Percentiles rank a stretch among this genome's conserved stretches.
Evolutionary conservation across 2,888 invertebrate species (phyloP).

Genomic region (Gymnoscelis rufifasciata): DNA sequence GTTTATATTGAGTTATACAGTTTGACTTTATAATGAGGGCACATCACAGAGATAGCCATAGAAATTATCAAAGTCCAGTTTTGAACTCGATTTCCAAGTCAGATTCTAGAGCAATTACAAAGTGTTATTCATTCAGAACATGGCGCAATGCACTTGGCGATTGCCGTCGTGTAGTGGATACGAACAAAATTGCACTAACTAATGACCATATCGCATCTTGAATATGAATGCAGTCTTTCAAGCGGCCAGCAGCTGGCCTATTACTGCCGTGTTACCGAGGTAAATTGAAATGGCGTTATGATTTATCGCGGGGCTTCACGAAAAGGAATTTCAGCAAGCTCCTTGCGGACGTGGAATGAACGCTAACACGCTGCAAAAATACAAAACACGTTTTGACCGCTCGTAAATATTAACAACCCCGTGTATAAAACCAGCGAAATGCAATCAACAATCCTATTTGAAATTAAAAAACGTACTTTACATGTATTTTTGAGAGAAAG

Average conservation of each 20-base stretch:
- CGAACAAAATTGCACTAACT: constrained; percentile 74
- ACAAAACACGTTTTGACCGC: constrained; percentile 16
- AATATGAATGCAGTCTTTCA: constrained; percentile 75
- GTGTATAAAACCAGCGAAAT: constrained; percentile 23
- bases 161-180: constrained; percentile 62
- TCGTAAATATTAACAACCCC: constrained; percentile 32
- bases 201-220: constrained; percentile 73
- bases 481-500: constrained; percentile 18
- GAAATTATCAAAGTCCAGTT: constrained; percentile 50
- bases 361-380: constrained; percentile 37
- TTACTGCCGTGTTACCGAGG: constrained; percentile 62
- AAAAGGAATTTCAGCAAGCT: constrained; percentile 64
- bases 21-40: constrained; percentile 44
- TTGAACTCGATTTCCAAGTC: constrained; percentile 51
- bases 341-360: constrained; percentile 64
- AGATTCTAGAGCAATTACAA: constrained; percentile 60
- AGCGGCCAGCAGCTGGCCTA: constrained; percentile 60
- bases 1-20: constrained; percentile 38
- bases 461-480: constrained; percentile 19
- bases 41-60: constrained; percentile 43
- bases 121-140: constrained; percentile 60
- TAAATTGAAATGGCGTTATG: constrained; percentile 75
- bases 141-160: constrained; percentile 45
- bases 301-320: constrained; percentile 70
- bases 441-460: constrained; percentile 25